A percentile compares a stretch with the other conserved stretches of the same genome.
Evolutionary conservation across 2,888 invertebrate genomes (phyloP).

Genomic region (Zhuqinia jingwanae): DNA sequence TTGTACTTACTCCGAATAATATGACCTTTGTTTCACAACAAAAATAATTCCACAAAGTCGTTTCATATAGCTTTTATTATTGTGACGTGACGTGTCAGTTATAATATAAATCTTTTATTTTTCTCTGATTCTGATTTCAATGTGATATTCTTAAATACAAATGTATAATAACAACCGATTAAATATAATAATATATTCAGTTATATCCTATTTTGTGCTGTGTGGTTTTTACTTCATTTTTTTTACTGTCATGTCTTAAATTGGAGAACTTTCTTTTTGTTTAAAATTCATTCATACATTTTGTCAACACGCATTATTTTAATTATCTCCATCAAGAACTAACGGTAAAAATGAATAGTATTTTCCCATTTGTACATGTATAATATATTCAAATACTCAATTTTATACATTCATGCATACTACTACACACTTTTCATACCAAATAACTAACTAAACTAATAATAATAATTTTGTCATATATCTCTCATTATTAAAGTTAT

Average conservation of each 20-base stretch:
- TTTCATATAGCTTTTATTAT: neutral
- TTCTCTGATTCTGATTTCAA: constrained; percentile 18
- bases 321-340: neutral
- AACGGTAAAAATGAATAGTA: neutral
- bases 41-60: neutral
- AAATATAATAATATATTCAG: constrained; percentile 12
- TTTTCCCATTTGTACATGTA: constrained; percentile 17
- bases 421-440: no score
- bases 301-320: neutral
- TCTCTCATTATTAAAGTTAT: neutral
- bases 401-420: neutral
- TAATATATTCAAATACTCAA: constrained; percentile 2
- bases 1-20: neutral
- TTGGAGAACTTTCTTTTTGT: constrained; percentile 19
- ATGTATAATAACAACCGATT: constrained; percentile 40
- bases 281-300: neutral
- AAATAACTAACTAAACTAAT: neutral
- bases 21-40: no score
- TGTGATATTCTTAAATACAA: constrained; percentile 44
- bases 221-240: constrained; percentile 39
- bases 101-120: constrained; percentile 48
- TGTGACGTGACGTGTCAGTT: constrained; percentile 34
- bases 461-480: neutral
- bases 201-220: constrained; percentile 25
- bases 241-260: neutral